phyloP scores from a whole-genome alignment of 1,140 invertebrate genomes.

The Parapsyche elsis region DNA sequence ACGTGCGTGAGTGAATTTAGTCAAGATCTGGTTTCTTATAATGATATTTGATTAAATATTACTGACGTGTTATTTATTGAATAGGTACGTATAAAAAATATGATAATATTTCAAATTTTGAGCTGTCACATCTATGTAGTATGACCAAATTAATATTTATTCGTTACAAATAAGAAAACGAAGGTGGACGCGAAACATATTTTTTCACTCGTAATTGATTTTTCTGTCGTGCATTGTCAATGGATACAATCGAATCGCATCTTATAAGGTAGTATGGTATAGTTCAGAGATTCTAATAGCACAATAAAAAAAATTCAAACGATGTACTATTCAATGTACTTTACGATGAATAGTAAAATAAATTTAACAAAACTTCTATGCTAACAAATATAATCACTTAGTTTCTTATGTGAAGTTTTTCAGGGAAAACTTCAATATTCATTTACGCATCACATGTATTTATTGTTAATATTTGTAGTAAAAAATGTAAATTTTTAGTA shows the following conservation, averaged over 20 bases:
- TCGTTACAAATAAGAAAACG: neutral
- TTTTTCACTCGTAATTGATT: constrained; percentile 5
- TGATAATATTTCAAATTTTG: constrained; percentile 20
- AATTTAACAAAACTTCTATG: too few species aligned
- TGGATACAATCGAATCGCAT: neutral
- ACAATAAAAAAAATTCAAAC: too few species aligned
- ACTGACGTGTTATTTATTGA: neutral
- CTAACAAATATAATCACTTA: too few species aligned
- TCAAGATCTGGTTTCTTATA: neutral
- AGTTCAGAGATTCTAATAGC: too few species aligned
- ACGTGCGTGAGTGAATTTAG: neutral
- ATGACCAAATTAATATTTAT: neutral
- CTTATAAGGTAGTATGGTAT: too few species aligned
- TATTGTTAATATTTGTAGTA: neutral
- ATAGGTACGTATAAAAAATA: neutral
- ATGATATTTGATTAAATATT: constrained; percentile 2
- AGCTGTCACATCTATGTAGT: constrained; percentile 6
- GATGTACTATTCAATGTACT: too few species aligned
- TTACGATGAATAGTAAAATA: too few species aligned
- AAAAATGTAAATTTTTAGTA: neutral
- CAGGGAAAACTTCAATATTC: too few species aligned
- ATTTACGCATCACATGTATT: too few species aligned
- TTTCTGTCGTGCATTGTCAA: neutral
- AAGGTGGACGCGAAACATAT: constrained; percentile 16
- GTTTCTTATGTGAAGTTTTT: too few species aligned